phyloP scores from a whole-genome alignment of 2,888 invertebrate species.

The Tipula helvola region DNA sequence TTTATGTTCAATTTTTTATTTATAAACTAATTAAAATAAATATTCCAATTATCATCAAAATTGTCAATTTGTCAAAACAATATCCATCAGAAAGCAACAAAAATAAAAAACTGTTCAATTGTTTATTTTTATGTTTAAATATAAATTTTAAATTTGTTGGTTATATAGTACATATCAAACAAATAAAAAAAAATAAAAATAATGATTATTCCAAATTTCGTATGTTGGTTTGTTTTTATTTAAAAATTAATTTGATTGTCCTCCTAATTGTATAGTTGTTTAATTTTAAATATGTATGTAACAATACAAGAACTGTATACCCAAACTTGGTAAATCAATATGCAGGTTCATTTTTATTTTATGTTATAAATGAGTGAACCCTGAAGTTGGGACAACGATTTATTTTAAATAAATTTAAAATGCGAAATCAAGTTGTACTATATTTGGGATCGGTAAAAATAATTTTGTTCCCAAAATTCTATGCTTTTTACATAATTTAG shows the following conservation, averaged over 20 bases:
- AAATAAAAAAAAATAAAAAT: background rate
- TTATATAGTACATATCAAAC: background rate
- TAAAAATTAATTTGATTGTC: background rate
- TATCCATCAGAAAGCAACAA: background rate
- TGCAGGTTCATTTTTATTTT: no score
- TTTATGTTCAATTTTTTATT: background rate
- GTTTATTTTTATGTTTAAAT: background rate
- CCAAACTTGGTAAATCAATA: no score
- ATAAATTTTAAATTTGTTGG: background rate
- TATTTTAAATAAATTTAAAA: no score
- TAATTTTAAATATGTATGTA: background rate
- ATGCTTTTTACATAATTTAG: no score
- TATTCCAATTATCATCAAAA: background rate
- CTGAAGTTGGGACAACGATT: no score
- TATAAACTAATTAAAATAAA: background rate
- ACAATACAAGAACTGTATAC: background rate
- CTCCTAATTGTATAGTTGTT: background rate
- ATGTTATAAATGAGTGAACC: no score
- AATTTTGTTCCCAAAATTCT: no score
- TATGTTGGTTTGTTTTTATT: background rate
- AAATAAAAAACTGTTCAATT: background rate
- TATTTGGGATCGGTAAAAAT: no score
- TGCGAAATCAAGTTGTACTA: no score
- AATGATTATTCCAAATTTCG: background rate
- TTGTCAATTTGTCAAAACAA: background rate